Evolutionary conservation across 2,888 invertebrate species (phyloP).

Genomic region (Ferrisia virgata): DNA sequence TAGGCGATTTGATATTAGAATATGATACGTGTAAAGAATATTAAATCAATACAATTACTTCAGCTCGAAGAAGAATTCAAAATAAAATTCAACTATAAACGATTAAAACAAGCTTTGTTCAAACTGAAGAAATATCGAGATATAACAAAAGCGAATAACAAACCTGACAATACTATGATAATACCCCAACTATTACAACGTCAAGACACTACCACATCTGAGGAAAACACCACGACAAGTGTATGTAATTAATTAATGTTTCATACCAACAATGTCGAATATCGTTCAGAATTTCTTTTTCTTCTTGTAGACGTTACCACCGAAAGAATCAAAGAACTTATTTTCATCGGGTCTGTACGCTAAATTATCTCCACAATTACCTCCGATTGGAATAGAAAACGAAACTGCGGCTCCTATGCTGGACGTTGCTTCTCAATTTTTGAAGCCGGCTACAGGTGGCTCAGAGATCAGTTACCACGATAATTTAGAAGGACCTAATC

Average conservation of each 20-base stretch:
- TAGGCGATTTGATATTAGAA: neutral
- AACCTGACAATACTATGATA: neutral
- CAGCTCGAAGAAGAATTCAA: slow-evolving; percentile 36
- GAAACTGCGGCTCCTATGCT: slow-evolving; percentile 3
- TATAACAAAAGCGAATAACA: slow-evolving; percentile 28
- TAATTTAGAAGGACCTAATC: slow-evolving; percentile 17
- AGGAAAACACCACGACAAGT: neutral
- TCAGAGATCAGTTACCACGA: slow-evolving; percentile 36
- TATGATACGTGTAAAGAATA: neutral
- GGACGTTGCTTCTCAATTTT: slow-evolving; percentile 16
- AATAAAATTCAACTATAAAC: slow-evolving; percentile 36
- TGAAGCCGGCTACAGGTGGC: slow-evolving; percentile 31
- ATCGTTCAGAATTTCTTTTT: neutral
- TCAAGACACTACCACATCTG: neutral
- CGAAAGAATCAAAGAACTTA: neutral
- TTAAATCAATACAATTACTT: neutral
- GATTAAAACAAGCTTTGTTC: slow-evolving; percentile 34
- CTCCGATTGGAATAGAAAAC: slow-evolving; percentile 13
- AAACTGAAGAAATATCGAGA: slow-evolving; percentile 36
- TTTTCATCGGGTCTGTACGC: slow-evolving; percentile 22
- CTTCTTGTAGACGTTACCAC: neutral
- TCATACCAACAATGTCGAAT: neutral
- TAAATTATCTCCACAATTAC: slow-evolving; percentile 12
- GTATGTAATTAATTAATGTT: neutral
- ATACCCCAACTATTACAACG: neutral